phyloP scores from a whole-genome alignment of 1,140 invertebrate genomes.

The Epicauta chinensis region DNA sequence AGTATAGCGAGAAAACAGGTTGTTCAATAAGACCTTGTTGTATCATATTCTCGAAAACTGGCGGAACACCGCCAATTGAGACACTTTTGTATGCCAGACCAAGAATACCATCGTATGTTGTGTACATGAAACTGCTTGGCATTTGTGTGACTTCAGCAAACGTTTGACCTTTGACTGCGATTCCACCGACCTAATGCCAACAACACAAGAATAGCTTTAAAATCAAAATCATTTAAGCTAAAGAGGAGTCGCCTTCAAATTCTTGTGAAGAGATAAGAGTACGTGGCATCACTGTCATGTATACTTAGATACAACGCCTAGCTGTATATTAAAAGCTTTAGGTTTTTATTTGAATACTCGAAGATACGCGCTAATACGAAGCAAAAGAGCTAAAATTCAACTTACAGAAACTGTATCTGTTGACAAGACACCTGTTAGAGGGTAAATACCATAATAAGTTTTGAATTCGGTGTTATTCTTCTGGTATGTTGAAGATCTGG shows the following conservation, averaged over 20 bases:
- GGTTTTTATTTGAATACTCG: no score
- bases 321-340: no score
- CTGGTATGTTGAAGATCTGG: constrained; percentile 74
- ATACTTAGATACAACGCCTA: no score
- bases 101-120: constrained; percentile 97
- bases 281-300: no score
- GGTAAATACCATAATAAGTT: constrained; percentile 94
- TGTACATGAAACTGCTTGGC: constrained; percentile 89
- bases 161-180: constrained; percentile 72
- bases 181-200: constrained; percentile 74
- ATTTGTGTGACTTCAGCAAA: constrained; percentile 96
- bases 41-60: constrained; percentile 94
- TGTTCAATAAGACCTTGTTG: constrained; percentile 70
- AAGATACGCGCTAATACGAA: no score
- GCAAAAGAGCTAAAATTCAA: not conserved
- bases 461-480: constrained; percentile 87
- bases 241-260: no score
- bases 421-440: constrained; percentile 91
- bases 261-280: no score
- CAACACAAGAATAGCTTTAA: no score
- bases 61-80: constrained; percentile 82
- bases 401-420: constrained; percentile 76
- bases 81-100: constrained; percentile 88
- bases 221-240: not conserved
- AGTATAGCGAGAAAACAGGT: constrained; percentile 94